phyloP scores from a whole-genome alignment of 2,888 invertebrate genomes.

The Odontocolon sp. region DNA sequence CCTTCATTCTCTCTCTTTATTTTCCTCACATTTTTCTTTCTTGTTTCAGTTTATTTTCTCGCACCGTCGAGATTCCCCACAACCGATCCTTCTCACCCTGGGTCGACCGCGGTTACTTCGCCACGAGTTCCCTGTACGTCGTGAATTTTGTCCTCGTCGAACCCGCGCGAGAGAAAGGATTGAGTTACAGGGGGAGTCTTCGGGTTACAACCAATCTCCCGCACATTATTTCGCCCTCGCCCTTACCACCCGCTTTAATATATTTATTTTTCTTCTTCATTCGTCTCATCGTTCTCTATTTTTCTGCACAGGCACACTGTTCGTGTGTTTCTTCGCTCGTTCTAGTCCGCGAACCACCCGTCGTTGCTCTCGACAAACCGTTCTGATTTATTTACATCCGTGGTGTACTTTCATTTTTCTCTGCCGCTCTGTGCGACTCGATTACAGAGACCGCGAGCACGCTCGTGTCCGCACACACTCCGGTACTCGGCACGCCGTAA shows the following conservation, averaged over 20 bases:
- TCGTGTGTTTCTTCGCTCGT: conserved; percentile 46
- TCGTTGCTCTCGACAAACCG: conserved; percentile 46
- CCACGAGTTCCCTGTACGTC: conserved; percentile 24
- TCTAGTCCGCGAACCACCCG: conserved; percentile 23
- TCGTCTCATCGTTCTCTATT: conserved; percentile 57
- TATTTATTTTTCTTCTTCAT: conserved; percentile 55
- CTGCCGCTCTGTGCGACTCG: conserved; percentile 50
- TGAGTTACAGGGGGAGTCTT: conserved; percentile 76
- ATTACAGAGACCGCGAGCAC: conserved; percentile 62
- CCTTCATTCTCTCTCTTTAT: conserved; percentile 5
- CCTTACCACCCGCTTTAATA: conserved; percentile 57
- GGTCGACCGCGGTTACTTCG: conserved; percentile 29
- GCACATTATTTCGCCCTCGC: conserved; percentile 74
- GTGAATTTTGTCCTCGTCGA: conserved; percentile 54
- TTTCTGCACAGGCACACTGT: conserved; percentile 7
- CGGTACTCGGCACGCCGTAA: conserved; percentile 76
- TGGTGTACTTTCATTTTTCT: conserved; percentile 75
- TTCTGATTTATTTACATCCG: conserved; percentile 75
- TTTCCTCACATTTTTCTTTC: conserved; percentile 11
- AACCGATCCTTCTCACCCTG: conserved; percentile 12
- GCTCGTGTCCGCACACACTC: conserved; percentile 54
- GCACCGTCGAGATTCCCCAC: conserved; percentile 31
- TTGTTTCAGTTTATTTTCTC: conserved; percentile 20
- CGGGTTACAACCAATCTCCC: conserved; percentile 79
- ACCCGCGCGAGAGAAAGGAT: conserved; percentile 65